phyloP scores from a whole-genome alignment of 1,140 invertebrate genomes.

The Neoseiulus cucumeris region DNA sequence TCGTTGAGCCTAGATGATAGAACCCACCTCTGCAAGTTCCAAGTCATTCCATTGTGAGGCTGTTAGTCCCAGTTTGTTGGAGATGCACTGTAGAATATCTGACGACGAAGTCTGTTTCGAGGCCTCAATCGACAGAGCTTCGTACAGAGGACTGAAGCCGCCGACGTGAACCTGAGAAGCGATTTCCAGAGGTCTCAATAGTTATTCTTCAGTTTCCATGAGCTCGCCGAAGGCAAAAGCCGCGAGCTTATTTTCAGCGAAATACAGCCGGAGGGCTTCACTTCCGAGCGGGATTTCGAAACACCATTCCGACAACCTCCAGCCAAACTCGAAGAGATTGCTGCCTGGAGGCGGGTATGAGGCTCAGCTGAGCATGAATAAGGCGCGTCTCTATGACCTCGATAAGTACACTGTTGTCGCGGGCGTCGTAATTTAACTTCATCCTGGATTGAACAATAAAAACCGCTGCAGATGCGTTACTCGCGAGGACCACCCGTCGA shows the following conservation, averaged over 20 bases:
- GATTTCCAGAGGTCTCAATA: background rate
- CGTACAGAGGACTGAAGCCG: slow-evolving; percentile 62
- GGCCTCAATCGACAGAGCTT: slow-evolving; percentile 71
- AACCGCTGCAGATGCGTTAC: no score
- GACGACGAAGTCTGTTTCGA: slow-evolving; percentile 71
- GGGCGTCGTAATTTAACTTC: no score
- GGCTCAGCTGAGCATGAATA: no score
- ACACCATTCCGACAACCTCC: background rate
- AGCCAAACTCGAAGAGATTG: background rate
- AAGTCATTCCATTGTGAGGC: slow-evolving; percentile 42
- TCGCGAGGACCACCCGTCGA: no score
- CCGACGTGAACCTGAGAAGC: slow-evolving; percentile 62
- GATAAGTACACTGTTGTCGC: no score
- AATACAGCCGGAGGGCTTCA: background rate
- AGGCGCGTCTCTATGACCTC: no score
- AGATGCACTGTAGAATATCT: slow-evolving; percentile 69
- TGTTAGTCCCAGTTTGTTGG: slow-evolving; percentile 45
- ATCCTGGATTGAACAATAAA: no score
- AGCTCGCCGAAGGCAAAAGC: background rate
- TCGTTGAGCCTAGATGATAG: slow-evolving; percentile 21
- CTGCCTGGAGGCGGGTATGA: background rate
- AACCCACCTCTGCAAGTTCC: slow-evolving; percentile 72
- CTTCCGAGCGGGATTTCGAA: background rate
- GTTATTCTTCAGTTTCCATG: background rate
- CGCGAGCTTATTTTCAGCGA: background rate